A percentile compares a stretch with the other conserved stretches of the same genome.
These are phyloP conservation scores for Mythimna albipuncta DNA, from an alignment of 2,888 invertebrate genomes.

Conservation along the genomic window DNA sequence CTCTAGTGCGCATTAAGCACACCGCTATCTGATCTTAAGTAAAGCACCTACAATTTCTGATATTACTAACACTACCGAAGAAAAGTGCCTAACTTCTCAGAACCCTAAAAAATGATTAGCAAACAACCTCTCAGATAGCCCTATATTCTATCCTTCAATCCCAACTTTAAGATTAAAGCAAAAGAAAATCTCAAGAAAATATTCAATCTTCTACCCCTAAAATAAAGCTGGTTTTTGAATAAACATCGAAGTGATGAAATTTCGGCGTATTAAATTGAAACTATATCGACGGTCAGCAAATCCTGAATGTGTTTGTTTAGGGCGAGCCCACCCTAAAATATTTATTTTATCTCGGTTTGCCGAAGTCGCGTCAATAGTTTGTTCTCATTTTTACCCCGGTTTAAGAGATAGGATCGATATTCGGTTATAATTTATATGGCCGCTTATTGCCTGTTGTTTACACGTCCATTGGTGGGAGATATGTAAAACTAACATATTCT, in stretches of 20 bases:
- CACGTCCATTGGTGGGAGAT: constrained; percentile 78
- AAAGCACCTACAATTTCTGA: constrained; percentile 59
- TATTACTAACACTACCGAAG: constrained; percentile 60
- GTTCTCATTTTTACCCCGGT: constrained; percentile 86
- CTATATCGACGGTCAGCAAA: constrained; percentile 90
- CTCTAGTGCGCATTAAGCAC: constrained; percentile 60
- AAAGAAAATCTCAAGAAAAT: constrained; percentile 56
- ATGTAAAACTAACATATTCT: constrained; percentile 87
- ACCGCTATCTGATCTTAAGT: constrained; percentile 62
- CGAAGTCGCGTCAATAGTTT: constrained; percentile 90
- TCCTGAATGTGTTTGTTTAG: constrained; percentile 89
- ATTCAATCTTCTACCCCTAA: constrained; percentile 63
- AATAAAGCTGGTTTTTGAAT: constrained; percentile 75
- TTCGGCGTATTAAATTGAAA: constrained; percentile 90
- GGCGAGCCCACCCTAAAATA: constrained; percentile 90
- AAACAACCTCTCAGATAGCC: constrained; percentile 79
- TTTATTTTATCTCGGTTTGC: constrained; percentile 91
- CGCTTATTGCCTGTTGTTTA: constrained; percentile 82
- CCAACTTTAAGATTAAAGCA: constrained; percentile 68
- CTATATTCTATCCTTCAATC: constrained; percentile 68
- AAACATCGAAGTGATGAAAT: constrained; percentile 81
- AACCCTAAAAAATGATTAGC: constrained; percentile 76
- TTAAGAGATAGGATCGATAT: constrained; percentile 87
- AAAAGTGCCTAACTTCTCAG: constrained; percentile 69
- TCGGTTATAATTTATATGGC: constrained; percentile 86